A percentile compares a stretch with the other conserved stretches of the same genome.
These are phyloP conservation scores for Bucco capensis DNA, from an alignment of 2,113 vertebrate species.

Conservation along the genomic window DNA sequence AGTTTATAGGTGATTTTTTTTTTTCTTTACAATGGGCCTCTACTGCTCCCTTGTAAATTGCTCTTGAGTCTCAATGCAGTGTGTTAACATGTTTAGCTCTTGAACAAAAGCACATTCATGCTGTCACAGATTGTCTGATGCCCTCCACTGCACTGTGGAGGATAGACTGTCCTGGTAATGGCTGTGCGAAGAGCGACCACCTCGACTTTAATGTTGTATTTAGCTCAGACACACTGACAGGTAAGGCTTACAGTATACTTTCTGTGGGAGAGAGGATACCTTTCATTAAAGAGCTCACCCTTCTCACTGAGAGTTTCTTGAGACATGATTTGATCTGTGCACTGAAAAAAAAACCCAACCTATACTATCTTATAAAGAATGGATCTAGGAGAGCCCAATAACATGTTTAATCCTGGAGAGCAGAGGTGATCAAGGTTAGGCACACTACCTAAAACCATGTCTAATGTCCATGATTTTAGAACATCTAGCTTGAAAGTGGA, in stretches of 20 bases:
- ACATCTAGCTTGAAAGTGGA: background rate
- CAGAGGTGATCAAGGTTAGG: background rate
- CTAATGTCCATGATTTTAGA: background rate
- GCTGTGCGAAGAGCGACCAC: background rate
- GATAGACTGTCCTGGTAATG: background rate
- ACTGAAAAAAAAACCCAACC: background rate
- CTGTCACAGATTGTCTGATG: background rate
- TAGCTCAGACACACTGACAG: slow-evolving; percentile 32
- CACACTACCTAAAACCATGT: background rate
- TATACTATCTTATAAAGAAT: background rate
- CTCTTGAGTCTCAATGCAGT: slow-evolving; percentile 8
- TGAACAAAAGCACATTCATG: background rate
- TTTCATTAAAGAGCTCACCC: slow-evolving; percentile 41
- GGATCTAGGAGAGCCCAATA: background rate
- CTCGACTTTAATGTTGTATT: background rate
- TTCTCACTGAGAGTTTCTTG: slow-evolving; percentile 24
- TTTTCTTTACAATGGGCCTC: background rate
- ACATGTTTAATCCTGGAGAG: background rate
- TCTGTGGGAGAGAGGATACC: background rate
- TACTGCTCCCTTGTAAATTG: background rate
- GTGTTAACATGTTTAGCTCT: background rate
- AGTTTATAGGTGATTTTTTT: background rate
- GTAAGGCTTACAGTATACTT: background rate
- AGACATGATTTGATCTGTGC: background rate
- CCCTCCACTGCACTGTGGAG: background rate